Evolutionary conservation across 92 coral and sea anemone species (phyloP).

Genomic region (Blastomussa wellsi): DNA sequence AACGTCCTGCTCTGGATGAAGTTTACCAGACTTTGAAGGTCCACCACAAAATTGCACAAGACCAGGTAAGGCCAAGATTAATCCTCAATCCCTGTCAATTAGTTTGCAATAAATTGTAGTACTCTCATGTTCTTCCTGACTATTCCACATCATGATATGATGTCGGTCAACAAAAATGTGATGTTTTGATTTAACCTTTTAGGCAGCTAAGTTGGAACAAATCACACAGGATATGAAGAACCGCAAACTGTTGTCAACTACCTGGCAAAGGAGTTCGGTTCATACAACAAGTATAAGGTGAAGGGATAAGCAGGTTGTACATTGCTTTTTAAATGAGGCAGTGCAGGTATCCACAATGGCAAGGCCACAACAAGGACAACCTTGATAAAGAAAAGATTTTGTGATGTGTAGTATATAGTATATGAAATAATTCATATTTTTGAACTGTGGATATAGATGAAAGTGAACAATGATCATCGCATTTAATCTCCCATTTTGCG

Average conservation of each 20-base stretch:
- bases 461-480: too few species aligned
- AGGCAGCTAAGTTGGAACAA: conserved; percentile 64
- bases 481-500: too few species aligned
- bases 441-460: too few species aligned
- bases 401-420: too few species aligned
- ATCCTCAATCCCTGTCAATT: neutral
- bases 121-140: neutral
- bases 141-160: neutral
- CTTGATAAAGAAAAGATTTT: too few species aligned
- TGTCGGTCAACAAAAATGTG: neutral
- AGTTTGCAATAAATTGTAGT: too few species aligned
- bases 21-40: conserved; percentile 71
- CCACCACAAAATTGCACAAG: conserved; percentile 62
- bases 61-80: conserved; percentile 60
- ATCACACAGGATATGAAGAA: conserved; percentile 68
- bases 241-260: conserved; percentile 55
- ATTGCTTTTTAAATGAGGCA: too few species aligned
- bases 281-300: conserved; percentile 49
- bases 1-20: conserved; percentile 71
- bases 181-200: neutral
- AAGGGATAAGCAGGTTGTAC: too few species aligned
- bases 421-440: too few species aligned
- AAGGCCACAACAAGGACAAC: too few species aligned
- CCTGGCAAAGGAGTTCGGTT: conserved; percentile 57
- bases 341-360: too few species aligned